A percentile compares a stretch with the other conserved stretches of the same genome.
Evolutionary conservation across 2,888 invertebrate species (phyloP).

Genomic region (Resseliella maxima): DNA sequence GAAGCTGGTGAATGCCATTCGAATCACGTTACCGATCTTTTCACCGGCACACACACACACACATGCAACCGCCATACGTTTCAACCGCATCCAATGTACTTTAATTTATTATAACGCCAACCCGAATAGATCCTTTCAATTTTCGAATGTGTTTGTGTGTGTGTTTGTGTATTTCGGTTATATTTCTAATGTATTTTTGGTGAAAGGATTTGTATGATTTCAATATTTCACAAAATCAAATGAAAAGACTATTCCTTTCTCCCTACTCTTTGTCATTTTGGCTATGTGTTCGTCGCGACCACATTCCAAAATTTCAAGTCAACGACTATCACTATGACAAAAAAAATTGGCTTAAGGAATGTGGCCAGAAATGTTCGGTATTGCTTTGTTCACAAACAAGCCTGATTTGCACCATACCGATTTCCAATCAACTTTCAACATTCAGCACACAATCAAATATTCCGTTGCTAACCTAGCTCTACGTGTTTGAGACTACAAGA

Average conservation of each 20-base stretch:
- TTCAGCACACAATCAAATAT: conserved; percentile 2
- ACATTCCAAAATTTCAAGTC: not conserved
- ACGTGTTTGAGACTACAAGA: not conserved
- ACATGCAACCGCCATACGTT: not conserved
- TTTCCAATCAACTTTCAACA: not conserved
- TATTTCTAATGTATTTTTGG: conserved; percentile 1
- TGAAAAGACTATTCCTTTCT: not conserved
- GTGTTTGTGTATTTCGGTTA: not conserved
- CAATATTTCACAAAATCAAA: conserved; percentile 35
- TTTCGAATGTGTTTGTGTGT: not conserved
- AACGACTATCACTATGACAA: not conserved
- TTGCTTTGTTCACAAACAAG: not conserved
- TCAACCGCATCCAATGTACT: not conserved
- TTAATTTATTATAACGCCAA: conserved; percentile 51
- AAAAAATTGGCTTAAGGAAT: conserved; percentile 3
- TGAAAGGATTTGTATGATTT: conserved; percentile 42
- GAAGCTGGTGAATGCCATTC: not conserved
- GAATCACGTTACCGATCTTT: conserved; percentile 22
- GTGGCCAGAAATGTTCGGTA: not conserved
- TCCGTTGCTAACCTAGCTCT: not conserved
- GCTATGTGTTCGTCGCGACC: not conserved
- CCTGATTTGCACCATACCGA: not conserved
- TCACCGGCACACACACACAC: not conserved
- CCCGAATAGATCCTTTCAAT: conserved; percentile 26
- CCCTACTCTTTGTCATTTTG: too few relatives aligned